Evolutionary conservation across 2,113 vertebrate species (phyloP), one percentile per base, ranked within the genome.

Genomic region (Aphyosemion australe): DNA sequence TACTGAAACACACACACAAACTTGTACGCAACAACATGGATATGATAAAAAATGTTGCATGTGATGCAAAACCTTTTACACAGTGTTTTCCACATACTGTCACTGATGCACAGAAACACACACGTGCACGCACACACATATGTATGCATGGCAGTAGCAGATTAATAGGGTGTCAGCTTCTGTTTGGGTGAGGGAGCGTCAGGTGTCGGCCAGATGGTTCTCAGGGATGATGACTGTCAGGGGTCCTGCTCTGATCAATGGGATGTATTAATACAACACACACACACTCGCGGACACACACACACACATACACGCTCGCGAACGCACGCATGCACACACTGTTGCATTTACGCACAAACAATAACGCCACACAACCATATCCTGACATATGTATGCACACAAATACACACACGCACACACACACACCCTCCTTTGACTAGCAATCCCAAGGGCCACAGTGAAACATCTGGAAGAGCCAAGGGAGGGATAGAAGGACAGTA

Each of bases 161-260:
- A 98, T 98, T 98, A 98, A 98, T 99, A 97, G 96, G 94, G 93
- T 98, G 96, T 98, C 97, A 96, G 94, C 95, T 98, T 96, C 96
- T 96, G 96, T 97, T 99, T 97, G 96, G 95, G 96, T 98, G 97
- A 99, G 97, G 95, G 95, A 96, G 95, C 96, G 96, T 94, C 93
- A 97, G 95, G 95, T 95, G 93, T 95, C 92, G 91, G 94, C 96
- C 97, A 98, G 96, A 98, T 99, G 97, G 97, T 97, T 89, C 96
- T 96, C 95, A 94, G 94, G 94, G 95, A 95, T 97, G 97, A 98
- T 97, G 97, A 97, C 96, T 98, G 97, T 99, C 97, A 99, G 97
- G 96, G 97, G 97, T 98, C 97, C 95, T 97, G 97, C 97, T 97
- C 97, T 98, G 97, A 98, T 98, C 97, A 98, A 98, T 99, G 98